phyloP scores from a whole-genome alignment of 2,113 vertebrate species.

The Prionailurus bengalensis region DNA sequence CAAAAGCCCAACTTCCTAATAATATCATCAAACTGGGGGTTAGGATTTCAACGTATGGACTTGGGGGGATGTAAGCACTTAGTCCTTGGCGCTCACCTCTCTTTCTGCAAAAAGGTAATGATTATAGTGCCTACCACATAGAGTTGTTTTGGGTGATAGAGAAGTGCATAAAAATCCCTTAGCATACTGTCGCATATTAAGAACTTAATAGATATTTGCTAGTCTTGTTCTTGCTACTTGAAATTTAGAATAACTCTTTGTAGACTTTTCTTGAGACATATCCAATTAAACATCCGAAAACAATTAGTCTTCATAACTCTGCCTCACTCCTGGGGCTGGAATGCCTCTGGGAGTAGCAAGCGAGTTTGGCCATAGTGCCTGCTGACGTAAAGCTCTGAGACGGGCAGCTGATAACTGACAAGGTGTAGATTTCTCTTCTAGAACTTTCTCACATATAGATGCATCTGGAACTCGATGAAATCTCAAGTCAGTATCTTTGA shows the following conservation, averaged over 20 bases:
- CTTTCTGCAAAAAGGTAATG: not conserved
- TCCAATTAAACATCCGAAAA: constrained; percentile 31
- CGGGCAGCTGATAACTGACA: not conserved
- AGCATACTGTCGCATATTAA: not conserved
- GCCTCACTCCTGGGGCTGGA: not conserved
- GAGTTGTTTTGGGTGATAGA: not conserved
- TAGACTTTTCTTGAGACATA: constrained; percentile 4
- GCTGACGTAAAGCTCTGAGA: not conserved
- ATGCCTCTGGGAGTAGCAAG: not conserved
- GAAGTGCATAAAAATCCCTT: not conserved
- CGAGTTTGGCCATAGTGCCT: not conserved
- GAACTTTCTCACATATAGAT: not conserved
- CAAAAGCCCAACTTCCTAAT: not conserved
- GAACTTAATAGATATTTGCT: constrained; percentile 38
- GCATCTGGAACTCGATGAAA: not conserved
- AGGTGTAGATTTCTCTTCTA: not conserved
- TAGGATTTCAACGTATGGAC: not conserved
- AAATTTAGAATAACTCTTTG: constrained; percentile 31
- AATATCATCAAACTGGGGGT: not conserved
- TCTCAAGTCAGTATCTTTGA: not conserved
- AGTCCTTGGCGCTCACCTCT: not conserved
- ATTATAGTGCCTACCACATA: not conserved
- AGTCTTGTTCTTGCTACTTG: not conserved
- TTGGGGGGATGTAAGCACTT: not conserved
- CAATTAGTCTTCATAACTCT: not conserved